Conservation (phyloP, 2,113 vertebrate genomes). For the Paralichthys olivaceus region DNA sequence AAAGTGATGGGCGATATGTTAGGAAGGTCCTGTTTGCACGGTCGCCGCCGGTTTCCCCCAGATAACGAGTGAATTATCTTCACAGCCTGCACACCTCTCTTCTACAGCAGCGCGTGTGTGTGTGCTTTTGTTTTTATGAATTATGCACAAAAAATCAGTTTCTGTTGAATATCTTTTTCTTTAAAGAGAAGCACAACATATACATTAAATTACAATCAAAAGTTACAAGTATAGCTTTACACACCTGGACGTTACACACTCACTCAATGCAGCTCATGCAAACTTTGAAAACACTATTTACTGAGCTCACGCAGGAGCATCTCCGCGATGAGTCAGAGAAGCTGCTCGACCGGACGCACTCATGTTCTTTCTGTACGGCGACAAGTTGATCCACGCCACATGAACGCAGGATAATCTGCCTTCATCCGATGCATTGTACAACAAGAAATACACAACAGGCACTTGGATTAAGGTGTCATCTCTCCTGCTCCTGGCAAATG, state of each 20-base stretch:
- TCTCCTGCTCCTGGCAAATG: slow-evolving; percentile 7
- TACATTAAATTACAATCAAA: not conserved
- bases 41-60: slow-evolving; percentile 28
- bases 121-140: not conserved
- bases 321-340: slow-evolving; percentile 27
- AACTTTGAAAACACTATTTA: not conserved
- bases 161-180: not conserved
- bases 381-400: not conserved
- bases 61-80: slow-evolving; percentile 55
- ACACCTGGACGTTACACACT: slow-evolving; percentile 2
- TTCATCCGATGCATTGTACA: slow-evolving; percentile 14
- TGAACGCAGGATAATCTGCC: slow-evolving; percentile 3
- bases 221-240: too few species aligned
- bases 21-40: slow-evolving; percentile 53
- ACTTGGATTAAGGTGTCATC: slow-evolving; percentile 29
- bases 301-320: slow-evolving; percentile 3
- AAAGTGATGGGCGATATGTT: slow-evolving; percentile 47
- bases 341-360: slow-evolving; percentile 3
- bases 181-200: not conserved
- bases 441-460: slow-evolving; percentile 24
- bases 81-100: slow-evolving; percentile 9
- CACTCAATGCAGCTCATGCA: not conserved
- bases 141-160: not conserved
- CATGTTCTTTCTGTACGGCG: slow-evolving; percentile 1
- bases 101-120: not conserved